Conservation (phyloP, 2,888 invertebrate genomes). For the Andrena haemorrhoa region DNA sequence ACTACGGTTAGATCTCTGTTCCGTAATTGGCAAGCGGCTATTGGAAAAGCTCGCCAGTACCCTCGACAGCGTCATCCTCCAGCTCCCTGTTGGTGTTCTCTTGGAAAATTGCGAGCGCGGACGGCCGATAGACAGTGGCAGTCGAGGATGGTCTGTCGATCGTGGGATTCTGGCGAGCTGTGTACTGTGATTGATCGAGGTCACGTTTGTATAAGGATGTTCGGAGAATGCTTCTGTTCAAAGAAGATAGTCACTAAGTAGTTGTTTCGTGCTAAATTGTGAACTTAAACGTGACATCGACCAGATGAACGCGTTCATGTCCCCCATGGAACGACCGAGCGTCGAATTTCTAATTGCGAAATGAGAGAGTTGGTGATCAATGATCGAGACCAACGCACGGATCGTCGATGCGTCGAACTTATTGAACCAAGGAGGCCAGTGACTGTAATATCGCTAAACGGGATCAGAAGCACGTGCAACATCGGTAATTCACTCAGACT, state of each 20-base stretch:
- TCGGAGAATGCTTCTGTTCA: neutral
- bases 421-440: neutral
- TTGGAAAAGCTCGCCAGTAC: slow-evolving; percentile 78
- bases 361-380: neutral
- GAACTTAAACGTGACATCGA: slow-evolving; percentile 18
- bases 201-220: slow-evolving; percentile 12
- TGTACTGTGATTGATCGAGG: slow-evolving; percentile 54
- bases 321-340: neutral
- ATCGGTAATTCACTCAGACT: slow-evolving; percentile 31
- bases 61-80: slow-evolving; percentile 52
- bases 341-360: neutral
- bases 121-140: slow-evolving; percentile 27
- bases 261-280: neutral
- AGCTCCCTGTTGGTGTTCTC: slow-evolving; percentile 39
- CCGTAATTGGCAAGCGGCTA: slow-evolving; percentile 81
- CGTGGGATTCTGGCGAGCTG: slow-evolving; percentile 51
- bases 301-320: slow-evolving; percentile 33
- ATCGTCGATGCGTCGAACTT: slow-evolving; percentile 1
- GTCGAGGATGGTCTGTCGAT: slow-evolving; percentile 24
- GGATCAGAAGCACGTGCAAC: slow-evolving; percentile 11
- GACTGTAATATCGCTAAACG: neutral
- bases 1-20: slow-evolving; percentile 87
- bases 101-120: slow-evolving; percentile 36
- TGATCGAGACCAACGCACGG: neutral
- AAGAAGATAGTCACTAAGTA: neutral